These are phyloP conservation scores for Steatornis caripensis DNA, from an alignment of 2,113 vertebrate species.

Conservation along the genomic window DNA sequence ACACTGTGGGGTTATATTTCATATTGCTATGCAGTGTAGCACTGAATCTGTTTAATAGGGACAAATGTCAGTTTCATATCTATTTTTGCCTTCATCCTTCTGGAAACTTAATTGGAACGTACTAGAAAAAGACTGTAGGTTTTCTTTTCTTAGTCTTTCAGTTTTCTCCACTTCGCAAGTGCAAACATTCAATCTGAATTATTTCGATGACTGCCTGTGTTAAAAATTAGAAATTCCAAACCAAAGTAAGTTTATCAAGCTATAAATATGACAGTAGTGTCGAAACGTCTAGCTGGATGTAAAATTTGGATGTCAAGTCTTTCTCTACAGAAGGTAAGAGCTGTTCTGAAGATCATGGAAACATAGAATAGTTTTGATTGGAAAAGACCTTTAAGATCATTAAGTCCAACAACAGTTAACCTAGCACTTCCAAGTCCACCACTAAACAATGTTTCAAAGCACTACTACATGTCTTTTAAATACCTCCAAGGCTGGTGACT, in stretches of 20 bases:
- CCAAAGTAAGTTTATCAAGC: not conserved
- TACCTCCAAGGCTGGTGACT: no score
- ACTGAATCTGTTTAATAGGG: not conserved
- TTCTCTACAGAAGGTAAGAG: not conserved
- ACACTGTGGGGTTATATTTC: not conserved
- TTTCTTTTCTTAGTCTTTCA: not conserved
- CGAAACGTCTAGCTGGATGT: not conserved
- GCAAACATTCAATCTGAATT: slow-evolving; percentile 18
- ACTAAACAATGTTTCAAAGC: no score
- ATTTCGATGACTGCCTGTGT: slow-evolving; percentile 2
- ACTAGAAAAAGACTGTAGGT: not conserved
- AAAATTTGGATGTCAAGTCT: not conserved
- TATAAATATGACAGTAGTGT: slow-evolving; percentile 15
- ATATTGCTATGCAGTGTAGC: fast-evolving
- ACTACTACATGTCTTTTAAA: no score
- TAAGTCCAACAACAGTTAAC: no score
- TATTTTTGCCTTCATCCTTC: not conserved
- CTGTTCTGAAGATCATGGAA: not conserved
- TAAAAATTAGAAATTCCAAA: slow-evolving; percentile 36
- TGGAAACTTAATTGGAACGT: not conserved
- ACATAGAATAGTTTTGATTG: no score
- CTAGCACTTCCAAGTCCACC: no score
- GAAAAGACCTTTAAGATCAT: no score
- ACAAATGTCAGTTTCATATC: not conserved
- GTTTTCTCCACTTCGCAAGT: not conserved